These are phyloP conservation scores for Bubo bubo DNA, from an alignment of 2,113 vertebrate genomes.

Conservation along the genomic window DNA sequence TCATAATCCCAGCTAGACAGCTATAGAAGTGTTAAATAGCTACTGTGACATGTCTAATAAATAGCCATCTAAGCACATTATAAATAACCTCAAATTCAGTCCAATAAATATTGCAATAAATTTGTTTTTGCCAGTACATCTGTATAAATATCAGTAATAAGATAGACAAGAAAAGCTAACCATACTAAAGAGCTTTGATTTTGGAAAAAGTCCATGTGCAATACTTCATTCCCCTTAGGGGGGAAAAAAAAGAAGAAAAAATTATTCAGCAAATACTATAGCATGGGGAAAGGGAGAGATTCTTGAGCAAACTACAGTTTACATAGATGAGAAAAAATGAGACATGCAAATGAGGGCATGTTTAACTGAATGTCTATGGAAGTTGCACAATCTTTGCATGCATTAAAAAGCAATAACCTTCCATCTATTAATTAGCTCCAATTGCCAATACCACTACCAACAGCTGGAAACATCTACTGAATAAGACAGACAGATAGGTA, in stretches of 20 bases:
- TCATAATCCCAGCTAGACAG: background rate
- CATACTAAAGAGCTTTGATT: background rate
- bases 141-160: conserved; percentile 9
- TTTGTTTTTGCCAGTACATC: background rate
- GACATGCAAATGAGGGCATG: background rate
- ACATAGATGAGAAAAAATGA: background rate
- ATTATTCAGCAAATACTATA: background rate
- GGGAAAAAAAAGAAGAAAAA: background rate
- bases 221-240: background rate
- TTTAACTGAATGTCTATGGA: background rate
- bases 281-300: background rate
- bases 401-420: background rate
- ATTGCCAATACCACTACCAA: background rate
- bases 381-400: background rate
- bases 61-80: conserved; percentile 49
- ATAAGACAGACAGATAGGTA: background rate
- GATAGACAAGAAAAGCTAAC: background rate
- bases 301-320: background rate
- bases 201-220: background rate
- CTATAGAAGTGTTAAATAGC: conserved; percentile 4
- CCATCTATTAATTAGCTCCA: background rate
- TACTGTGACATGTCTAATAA: background rate
- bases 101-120: conserved; percentile 20
- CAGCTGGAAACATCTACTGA: background rate
- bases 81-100: conserved; percentile 50